These are phyloP conservation scores for Acronicta psi DNA, from an alignment of 2,888 invertebrate species.

Conservation along the genomic window DNA sequence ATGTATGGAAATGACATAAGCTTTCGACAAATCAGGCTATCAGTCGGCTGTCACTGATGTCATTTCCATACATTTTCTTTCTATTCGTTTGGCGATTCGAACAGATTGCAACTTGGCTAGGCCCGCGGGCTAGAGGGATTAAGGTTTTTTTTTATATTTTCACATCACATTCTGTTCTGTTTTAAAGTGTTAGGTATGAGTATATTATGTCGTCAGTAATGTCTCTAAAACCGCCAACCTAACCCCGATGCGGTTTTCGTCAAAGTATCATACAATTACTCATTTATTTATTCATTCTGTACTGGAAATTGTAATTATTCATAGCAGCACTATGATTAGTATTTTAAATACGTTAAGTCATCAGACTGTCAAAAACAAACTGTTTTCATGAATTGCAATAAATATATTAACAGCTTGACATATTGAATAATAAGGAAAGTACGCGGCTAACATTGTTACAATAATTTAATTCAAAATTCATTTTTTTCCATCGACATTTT, in stretches of 20 bases:
- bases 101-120: too few relatives aligned
- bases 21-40: too few relatives aligned
- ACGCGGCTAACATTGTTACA: conserved; percentile 23
- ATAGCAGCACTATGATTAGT: not conserved
- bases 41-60: too few relatives aligned
- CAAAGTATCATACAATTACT: not conserved
- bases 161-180: too few relatives aligned
- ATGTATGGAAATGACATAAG: too few relatives aligned
- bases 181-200: too few relatives aligned
- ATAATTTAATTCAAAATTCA: conserved; percentile 49
- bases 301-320: conserved; percentile 6
- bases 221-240: conserved; percentile 16
- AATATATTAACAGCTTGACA: conserved; percentile 14
- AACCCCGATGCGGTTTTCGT: conserved; percentile 23
- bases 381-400: not conserved
- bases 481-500: conserved; percentile 49
- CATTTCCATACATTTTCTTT: too few relatives aligned
- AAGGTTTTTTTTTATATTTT: too few relatives aligned
- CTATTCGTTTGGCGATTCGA: too few relatives aligned
- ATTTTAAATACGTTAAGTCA: too few relatives aligned
- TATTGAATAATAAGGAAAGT: conserved; percentile 14
- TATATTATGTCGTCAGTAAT: too few relatives aligned
- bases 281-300: not conserved
- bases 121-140: too few relatives aligned
- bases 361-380: not conserved